Base-by-base conservation (phyloP, 2,888 invertebrate genomes). In the Auanema sp. region DNA sequence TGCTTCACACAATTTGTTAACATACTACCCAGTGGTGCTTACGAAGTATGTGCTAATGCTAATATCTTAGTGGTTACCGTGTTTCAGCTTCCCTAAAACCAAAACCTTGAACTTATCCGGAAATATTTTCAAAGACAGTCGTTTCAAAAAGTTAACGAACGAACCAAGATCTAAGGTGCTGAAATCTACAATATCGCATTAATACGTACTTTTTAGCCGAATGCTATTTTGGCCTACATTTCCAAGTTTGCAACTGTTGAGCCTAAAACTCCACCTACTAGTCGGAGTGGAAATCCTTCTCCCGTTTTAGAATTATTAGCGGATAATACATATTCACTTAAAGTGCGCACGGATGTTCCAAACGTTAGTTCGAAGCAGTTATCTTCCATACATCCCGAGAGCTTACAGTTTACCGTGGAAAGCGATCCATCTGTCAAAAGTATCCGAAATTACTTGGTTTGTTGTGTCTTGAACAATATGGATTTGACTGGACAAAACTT, bases 401-500 rank as follows among this genome's bases (percentile, higher is more conserved):
- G 6, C 2, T 59, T 59, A 18, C 40, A 66, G 61, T 43, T 61
- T 25, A 12, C 67, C 1, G 76, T 76, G 24, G 55, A 64, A 16
- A 55, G 71, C n/a, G 67, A 71, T 18, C 57, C 61, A 21, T 68
- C 68, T 16, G 73, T 75, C 11, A 23, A 54, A 1, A 64, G 67
- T 21, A 67, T 75, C 44, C 68, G 76, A n/a, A 71, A 72, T 6
- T 68, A 70, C 47, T 63, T 76, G 3, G 72, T 75, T 42, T 71
- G 72, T 24, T 70, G 71, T 51, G 71, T 76, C 12, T 53, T 76
- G 51, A 59, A 69, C 18, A 64, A 72, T 49, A 42, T 75, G 10
- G 68, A 73, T 56, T 44, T 76, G 33, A 58, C 66, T 41, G 70
- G 70, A 3, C 71, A 73, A 10, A 58, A 71, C 12, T 70, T 76